A percentile compares a stretch with the other conserved stretches of the same genome.
Conservation (phyloP, 1,140 invertebrate genomes). For the Tyrophagus putrescentiae region DNA sequence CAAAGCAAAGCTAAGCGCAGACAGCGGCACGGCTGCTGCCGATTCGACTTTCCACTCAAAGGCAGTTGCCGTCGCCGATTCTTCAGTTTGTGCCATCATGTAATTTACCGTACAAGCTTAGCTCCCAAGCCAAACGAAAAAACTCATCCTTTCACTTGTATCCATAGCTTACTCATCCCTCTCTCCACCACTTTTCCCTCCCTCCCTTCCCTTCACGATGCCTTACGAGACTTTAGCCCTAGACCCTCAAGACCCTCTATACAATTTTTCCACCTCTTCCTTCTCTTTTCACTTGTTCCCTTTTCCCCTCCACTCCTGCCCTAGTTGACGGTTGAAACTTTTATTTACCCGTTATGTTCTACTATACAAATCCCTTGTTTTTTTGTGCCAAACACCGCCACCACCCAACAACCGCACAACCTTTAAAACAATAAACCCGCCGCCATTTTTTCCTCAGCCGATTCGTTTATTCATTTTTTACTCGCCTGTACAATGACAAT, state of each 20-base stretch:
- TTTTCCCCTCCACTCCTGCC: too few species aligned
- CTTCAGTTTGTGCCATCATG: conserved; percentile 1
- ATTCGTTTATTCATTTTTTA: too few species aligned
- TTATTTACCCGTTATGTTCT: background rate
- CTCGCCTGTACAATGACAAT: background rate
- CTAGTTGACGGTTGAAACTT: too few species aligned
- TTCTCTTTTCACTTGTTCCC: background rate
- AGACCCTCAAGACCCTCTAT: too few species aligned
- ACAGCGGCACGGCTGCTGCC: background rate
- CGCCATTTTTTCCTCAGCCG: background rate
- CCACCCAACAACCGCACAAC: background rate
- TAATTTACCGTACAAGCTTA: too few species aligned
- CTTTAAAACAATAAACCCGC: background rate
- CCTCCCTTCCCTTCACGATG: background rate
- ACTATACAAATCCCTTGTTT: background rate
- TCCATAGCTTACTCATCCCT: background rate
- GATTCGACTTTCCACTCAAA: background rate
- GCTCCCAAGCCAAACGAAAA: too few species aligned
- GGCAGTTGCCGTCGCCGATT: background rate
- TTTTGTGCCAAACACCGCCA: conserved; percentile 1
- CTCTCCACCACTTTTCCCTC: background rate
- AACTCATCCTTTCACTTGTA: background rate
- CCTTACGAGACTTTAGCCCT: background rate
- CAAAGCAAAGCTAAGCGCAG: background rate
- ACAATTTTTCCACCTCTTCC: background rate